These are phyloP conservation scores for Apeltes quadracus DNA, from an alignment of 2,113 vertebrate species.

Conservation along the genomic window DNA sequence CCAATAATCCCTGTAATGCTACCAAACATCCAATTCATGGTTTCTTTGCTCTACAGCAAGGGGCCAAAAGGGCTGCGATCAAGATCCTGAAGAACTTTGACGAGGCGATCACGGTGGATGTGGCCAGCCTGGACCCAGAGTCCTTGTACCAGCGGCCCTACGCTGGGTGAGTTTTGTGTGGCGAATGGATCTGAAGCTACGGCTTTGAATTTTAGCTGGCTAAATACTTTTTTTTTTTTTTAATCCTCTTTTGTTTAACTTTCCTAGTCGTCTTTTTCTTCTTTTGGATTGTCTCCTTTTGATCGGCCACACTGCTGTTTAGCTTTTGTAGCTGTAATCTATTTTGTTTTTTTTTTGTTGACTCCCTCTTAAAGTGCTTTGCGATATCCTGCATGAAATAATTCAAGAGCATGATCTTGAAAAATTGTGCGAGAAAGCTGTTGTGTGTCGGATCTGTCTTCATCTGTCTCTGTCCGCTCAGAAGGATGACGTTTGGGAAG, in stretches of 20 bases:
- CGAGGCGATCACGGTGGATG: slow-evolving; percentile 97
- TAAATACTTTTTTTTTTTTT: slow-evolving; percentile 4
- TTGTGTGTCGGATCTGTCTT: slow-evolving; percentile 29
- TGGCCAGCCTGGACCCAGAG: slow-evolving; percentile 95
- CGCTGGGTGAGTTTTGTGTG: slow-evolving; percentile 88
- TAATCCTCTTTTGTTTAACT: neutral
- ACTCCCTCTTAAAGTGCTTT: slow-evolving; percentile 11
- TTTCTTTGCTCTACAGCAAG: slow-evolving; percentile 56
- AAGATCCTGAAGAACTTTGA: slow-evolving; percentile 99
- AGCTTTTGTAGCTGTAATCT: neutral
- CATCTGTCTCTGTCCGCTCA: slow-evolving; percentile 68
- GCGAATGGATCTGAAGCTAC: neutral
- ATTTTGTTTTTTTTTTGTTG: slow-evolving; percentile 29
- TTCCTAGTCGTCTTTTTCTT: neutral
- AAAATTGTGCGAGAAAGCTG: slow-evolving; percentile 20
- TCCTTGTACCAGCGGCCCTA: slow-evolving; percentile 95
- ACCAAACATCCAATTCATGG: slow-evolving; percentile 1
- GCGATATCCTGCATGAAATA: neutral
- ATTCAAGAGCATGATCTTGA: slow-evolving; percentile 3
- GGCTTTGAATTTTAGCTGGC: neutral
- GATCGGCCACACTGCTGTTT: neutral
- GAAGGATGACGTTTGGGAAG: slow-evolving; percentile 97
- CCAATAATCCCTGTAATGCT: neutral
- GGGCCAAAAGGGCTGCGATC: slow-evolving; percentile 89
- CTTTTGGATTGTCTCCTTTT: neutral